phyloP scores from a whole-genome alignment of 1,140 invertebrate genomes.

The Aphidius ervi region DNA sequence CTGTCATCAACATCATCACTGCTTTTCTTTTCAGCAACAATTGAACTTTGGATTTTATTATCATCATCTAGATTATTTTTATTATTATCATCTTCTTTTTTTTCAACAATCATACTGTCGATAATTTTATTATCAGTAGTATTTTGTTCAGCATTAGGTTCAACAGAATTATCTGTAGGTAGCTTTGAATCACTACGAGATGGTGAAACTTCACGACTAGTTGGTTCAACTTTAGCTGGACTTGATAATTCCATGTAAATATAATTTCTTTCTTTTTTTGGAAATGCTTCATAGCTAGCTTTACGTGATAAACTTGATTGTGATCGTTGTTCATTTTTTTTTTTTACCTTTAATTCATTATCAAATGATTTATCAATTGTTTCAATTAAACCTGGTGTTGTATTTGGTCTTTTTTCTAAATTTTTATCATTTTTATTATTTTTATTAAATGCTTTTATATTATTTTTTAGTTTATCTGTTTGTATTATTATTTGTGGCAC shows the following conservation, averaged over 20 bases:
- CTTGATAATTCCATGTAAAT: constrained; percentile 34
- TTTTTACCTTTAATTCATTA: neutral
- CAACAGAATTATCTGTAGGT: no score
- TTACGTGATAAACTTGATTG: constrained; percentile 14
- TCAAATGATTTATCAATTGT: neutral
- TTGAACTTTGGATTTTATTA: neutral
- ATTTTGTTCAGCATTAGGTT: neutral
- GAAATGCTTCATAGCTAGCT: constrained; percentile 29
- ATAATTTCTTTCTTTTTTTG: constrained; percentile 35
- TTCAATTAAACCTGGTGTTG: no score
- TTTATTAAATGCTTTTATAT: no score
- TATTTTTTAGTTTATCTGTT: no score
- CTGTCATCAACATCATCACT: constrained; percentile 30
- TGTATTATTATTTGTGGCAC: neutral
- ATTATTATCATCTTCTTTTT: constrained; percentile 9
- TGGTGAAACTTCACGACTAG: constrained; percentile 14
- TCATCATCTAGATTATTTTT: neutral
- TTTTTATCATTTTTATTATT: no score
- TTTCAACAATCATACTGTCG: neutral
- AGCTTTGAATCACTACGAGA: neutral
- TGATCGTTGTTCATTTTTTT: neutral
- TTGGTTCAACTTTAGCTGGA: constrained; percentile 25
- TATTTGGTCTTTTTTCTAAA: neutral
- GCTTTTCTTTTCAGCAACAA: constrained; percentile 1
- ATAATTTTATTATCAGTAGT: constrained; percentile 6